Conservation (phyloP, 92 coral and sea anemone genomes). For the Diadumene lineata region DNA sequence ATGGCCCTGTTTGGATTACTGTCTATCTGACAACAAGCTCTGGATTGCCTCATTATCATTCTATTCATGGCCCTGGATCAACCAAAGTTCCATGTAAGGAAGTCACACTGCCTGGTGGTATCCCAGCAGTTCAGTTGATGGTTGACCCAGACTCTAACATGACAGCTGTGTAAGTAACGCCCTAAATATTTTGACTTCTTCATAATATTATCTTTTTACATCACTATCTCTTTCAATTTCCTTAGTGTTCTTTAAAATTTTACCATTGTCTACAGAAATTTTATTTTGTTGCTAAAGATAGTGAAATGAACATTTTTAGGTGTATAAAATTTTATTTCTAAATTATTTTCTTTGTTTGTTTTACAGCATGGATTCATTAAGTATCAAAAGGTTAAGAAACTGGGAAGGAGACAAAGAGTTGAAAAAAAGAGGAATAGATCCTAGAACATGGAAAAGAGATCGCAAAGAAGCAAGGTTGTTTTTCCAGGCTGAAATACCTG, state of each 20-base stretch:
- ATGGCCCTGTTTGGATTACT: constrained; percentile 90
- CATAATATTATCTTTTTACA: neutral
- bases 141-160: constrained; percentile 90
- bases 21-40: constrained; percentile 85
- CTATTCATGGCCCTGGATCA: constrained; percentile 99
- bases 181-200: neutral
- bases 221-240: neutral
- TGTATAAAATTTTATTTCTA: no score
- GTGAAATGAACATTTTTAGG: no score
- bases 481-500: constrained; percentile 94
- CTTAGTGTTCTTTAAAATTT: no score
- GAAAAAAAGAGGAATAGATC: constrained; percentile 92
- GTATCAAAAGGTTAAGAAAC: constrained; percentile 89
- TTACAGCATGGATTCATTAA: constrained; percentile 80
- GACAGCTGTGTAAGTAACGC: constrained; percentile 90
- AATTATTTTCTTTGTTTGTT: neutral
- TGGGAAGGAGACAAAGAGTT: constrained; percentile 98
- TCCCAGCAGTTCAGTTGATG: constrained; percentile 94
- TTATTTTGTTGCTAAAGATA: no score
- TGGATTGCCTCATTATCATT: constrained; percentile 95
- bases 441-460: constrained; percentile 95
- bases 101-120: constrained; percentile 76
- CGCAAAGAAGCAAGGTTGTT: constrained; percentile 91
- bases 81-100: constrained; percentile 96
- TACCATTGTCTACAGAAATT: no score